A percentile compares a stretch with the other conserved stretches of the same genome.
These are phyloP conservation scores for Neofelis nebulosa DNA, from an alignment of 2,113 vertebrate genomes.

Conservation along the genomic window DNA sequence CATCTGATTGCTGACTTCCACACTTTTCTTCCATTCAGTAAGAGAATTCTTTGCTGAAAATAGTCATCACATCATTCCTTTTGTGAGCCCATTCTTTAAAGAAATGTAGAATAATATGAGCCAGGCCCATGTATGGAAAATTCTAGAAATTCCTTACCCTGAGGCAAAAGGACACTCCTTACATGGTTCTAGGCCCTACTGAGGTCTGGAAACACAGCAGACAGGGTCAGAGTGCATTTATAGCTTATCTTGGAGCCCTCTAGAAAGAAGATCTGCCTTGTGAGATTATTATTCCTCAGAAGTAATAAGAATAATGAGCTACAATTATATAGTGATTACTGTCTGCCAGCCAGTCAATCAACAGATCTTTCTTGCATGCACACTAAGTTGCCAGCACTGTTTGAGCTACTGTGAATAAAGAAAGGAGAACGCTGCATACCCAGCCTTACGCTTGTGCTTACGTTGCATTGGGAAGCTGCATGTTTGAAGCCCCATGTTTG, in stretches of 20 bases:
- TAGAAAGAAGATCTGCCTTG: background rate
- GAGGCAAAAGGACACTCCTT: background rate
- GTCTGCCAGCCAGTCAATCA: background rate
- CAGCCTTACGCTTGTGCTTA: background rate
- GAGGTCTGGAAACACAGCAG: background rate
- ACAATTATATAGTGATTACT: background rate
- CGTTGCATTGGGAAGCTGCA: background rate
- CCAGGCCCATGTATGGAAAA: background rate
- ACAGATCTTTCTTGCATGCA: background rate
- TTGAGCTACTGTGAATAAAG: background rate
- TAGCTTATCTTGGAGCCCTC: background rate
- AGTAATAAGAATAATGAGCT: slow-evolving; percentile 14
- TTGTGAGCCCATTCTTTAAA: slow-evolving; percentile 16
- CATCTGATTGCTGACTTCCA: background rate
- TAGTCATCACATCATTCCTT: background rate
- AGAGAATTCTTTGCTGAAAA: background rate
- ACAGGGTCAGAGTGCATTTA: background rate
- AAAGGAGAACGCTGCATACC: background rate
- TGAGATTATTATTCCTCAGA: slow-evolving; percentile 24
- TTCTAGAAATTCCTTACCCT: background rate
- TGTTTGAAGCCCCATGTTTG: background rate
- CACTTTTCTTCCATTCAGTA: background rate
- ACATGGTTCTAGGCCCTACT: background rate
- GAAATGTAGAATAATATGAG: background rate
- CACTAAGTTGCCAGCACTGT: background rate